These are phyloP conservation scores for Oligia fasciuncula DNA, from an alignment of 2,888 invertebrate species.

Conservation along the genomic window DNA sequence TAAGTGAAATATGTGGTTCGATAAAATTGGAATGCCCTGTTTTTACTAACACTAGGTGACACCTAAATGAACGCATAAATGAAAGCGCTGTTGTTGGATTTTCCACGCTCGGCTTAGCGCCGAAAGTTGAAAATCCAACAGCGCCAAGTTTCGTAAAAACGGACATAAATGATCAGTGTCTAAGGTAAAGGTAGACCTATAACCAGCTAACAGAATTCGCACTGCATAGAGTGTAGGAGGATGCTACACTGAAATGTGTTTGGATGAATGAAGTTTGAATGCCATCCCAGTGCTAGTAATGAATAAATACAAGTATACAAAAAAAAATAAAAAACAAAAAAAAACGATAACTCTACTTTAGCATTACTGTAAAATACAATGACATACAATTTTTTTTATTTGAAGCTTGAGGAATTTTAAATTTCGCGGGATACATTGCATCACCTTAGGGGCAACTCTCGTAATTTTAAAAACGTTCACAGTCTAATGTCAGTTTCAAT, in stretches of 20 bases:
- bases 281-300: neutral
- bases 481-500: too few relatives aligned
- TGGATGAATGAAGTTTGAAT: neutral
- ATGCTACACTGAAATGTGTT: neutral
- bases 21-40: neutral
- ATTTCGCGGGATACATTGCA: neutral
- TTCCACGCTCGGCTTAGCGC: neutral
- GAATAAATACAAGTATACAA: too few relatives aligned
- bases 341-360: neutral
- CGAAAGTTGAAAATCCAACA: neutral
- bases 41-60: neutral
- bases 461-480: too few relatives aligned
- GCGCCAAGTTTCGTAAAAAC: neutral
- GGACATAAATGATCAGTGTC: neutral
- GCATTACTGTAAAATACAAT: neutral
- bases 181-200: neutral
- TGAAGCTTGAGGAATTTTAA: neutral
- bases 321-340: too few relatives aligned
- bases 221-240: neutral
- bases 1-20: neutral
- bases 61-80: neutral
- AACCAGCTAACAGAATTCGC: neutral
- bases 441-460: neutral
- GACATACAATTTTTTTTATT: too few relatives aligned
- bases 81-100: neutral